A percentile compares a stretch with the other conserved stretches of the same genome.
These are phyloP conservation scores for Uloborus diversus DNA, from an alignment of 1,140 invertebrate genomes.

Conservation along the genomic window DNA sequence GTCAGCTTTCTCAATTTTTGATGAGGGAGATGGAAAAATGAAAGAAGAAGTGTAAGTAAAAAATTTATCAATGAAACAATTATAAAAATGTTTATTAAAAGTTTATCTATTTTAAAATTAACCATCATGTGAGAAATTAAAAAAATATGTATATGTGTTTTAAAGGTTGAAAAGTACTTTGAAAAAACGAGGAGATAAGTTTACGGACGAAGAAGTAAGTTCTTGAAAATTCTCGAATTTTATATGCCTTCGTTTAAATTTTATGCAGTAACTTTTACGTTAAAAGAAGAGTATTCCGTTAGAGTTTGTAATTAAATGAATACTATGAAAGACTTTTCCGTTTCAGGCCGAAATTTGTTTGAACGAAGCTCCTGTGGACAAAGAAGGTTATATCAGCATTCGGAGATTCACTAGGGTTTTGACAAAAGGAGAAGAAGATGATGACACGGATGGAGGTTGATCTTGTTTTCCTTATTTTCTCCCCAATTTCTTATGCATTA, in stretches of 20 bases:
- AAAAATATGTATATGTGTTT: too few species aligned
- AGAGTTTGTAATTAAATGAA: too few species aligned
- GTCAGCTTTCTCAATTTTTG: conserved; percentile 72
- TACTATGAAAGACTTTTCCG: not conserved
- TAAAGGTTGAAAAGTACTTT: conserved; percentile 54
- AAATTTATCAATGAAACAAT: too few species aligned
- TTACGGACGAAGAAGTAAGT: conserved; percentile 56
- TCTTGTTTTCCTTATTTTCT: too few species aligned
- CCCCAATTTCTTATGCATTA: too few species aligned
- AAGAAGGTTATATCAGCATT: conserved; percentile 59
- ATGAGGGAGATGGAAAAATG: conserved; percentile 66
- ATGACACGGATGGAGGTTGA: conserved; percentile 47
- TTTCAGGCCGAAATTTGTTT: conserved; percentile 56
- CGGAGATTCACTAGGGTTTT: conserved; percentile 50
- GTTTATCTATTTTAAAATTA: not conserved
- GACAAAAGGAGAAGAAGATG: conserved; percentile 55
- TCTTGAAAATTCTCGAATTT: too few species aligned
- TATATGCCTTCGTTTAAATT: too few species aligned
- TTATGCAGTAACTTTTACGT: not conserved
- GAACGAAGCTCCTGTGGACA: conserved; percentile 60
- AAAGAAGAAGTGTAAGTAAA: conserved; percentile 54
- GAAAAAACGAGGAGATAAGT: conserved; percentile 50
- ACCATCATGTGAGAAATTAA: too few species aligned
- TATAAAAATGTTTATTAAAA: too few species aligned
- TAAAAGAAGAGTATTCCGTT: too few species aligned